Evolutionary conservation across 2,888 invertebrate genomes (phyloP), one percentile per base, ranked within the genome.

Genomic region (Tanypteryx hageni): DNA sequence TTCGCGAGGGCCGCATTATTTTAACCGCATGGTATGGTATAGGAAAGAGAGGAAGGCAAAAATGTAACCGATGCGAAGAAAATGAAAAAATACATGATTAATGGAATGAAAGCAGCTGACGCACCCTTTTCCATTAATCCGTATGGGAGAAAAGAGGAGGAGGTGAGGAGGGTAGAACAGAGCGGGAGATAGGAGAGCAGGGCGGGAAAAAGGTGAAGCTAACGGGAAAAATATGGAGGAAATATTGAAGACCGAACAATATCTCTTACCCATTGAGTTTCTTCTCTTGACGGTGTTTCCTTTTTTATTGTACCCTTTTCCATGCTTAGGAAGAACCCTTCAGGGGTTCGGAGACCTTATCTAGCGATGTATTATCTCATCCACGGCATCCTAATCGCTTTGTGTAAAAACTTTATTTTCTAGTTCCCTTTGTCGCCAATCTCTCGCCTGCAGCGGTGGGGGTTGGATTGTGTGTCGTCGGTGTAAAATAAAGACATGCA

Each of bases 101-200:
- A 83, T 83, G 83, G 83, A 31, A 83, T 18, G 83, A 83, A 56
- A 83, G 83, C 56, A 83, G 83, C 83, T 83, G 83, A 83, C 83
- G 83, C 56, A 83, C 83, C 83, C 57, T 83, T 83, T 83, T 83
- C 83, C 83, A 83, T 83, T 83, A 83, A 83, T 83, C 83, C 83
- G 83, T 83, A n/a, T 83, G 44, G n/a, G 83, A 2, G 82, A 27
- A 7, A 44, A 44, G 44, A 44, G 16, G 82, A 9, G 0, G 44
- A 18, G 82, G 31, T 0, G 11, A 13, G 83, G 18, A 27, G 82
- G 31, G 14, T 2, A n/a, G 82, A 16, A 16, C 82, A 82, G 82
- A 44, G 82, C 22, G 22, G 7, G 76, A 18, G 76, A 27, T 4
- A 11, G 27, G 82, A 82, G 13, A 0, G 7, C 13, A 14, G 2